A percentile compares a stretch with the other conserved stretches of the same genome.
Conservation (phyloP, 2,797 vertebrate species). For the Nothura maculosa region DNA sequence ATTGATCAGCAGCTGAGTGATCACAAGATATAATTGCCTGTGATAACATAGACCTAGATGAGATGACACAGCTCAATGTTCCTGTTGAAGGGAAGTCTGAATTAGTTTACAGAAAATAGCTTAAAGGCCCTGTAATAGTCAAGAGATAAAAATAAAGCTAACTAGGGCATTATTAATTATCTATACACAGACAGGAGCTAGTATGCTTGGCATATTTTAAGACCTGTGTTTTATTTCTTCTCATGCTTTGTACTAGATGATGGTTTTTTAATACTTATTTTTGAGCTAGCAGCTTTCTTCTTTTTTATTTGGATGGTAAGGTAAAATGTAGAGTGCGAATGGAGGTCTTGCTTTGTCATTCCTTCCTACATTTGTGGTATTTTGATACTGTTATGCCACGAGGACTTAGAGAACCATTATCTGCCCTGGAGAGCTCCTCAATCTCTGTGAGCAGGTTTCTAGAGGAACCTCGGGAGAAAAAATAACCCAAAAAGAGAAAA, state of each 20-base stretch:
- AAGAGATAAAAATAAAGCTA: not conserved
- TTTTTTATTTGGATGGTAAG: not conserved
- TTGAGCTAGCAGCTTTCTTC: not conserved
- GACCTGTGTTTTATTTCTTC: constrained; percentile 17
- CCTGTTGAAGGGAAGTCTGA: not conserved
- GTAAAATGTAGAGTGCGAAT: rapidly evolving
- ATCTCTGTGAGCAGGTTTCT: not conserved
- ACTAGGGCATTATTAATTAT: not conserved
- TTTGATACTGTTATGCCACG: not conserved
- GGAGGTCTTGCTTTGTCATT: not conserved
- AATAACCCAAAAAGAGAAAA: not conserved
- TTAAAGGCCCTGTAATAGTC: not conserved
- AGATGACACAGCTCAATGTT: not conserved
- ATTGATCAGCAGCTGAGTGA: not conserved
- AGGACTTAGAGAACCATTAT: not conserved
- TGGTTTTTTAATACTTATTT: not conserved
- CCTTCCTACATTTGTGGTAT: not conserved
- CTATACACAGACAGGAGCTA: not conserved
- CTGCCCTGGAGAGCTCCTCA: not conserved
- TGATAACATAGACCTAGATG: not conserved
- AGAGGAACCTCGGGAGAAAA: not conserved
- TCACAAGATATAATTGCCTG: not conserved
- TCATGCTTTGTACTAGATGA: not conserved
- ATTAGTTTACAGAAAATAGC: not conserved
- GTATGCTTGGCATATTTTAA: not conserved